Conservation (phyloP, 92 coral and sea anemone species). For the Galaxea fascicularis region DNA sequence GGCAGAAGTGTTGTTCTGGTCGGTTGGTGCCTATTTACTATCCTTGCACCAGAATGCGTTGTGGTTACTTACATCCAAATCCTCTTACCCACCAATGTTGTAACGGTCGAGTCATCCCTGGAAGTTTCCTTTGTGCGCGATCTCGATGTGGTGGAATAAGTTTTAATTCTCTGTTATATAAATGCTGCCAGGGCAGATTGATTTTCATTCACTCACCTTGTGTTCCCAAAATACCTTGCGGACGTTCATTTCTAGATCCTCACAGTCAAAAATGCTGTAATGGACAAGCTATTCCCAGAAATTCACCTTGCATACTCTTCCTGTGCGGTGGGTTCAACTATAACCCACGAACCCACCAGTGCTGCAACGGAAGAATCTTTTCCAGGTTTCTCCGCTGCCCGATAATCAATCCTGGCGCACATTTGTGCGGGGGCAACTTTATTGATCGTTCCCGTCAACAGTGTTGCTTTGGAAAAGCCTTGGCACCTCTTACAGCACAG, state of each 20-base stretch:
- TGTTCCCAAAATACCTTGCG: neutral
- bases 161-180: neutral
- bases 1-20: neutral
- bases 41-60: neutral
- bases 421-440: conserved; percentile 10
- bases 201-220: neutral
- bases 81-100: conserved; percentile 14
- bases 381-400: conserved; percentile 13
- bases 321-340: conserved; percentile 18
- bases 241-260: conserved; percentile 3
- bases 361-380: conserved; percentile 17
- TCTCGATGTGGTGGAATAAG: neutral
- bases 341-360: neutral
- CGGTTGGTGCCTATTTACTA: neutral
- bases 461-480: conserved; percentile 19
- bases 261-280: conserved; percentile 20
- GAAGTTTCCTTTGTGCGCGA: neutral
- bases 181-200: neutral
- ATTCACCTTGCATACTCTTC: conserved; percentile 9
- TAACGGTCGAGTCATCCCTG: conserved; percentile 2
- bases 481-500: conserved; percentile 13
- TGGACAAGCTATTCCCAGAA: neutral
- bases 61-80: neutral
- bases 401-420: neutral
- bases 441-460: conserved; percentile 12